Evolutionary conservation across 2,797 vertebrate species (phyloP).

Genomic region (Gymnopithys bicolor): DNA sequence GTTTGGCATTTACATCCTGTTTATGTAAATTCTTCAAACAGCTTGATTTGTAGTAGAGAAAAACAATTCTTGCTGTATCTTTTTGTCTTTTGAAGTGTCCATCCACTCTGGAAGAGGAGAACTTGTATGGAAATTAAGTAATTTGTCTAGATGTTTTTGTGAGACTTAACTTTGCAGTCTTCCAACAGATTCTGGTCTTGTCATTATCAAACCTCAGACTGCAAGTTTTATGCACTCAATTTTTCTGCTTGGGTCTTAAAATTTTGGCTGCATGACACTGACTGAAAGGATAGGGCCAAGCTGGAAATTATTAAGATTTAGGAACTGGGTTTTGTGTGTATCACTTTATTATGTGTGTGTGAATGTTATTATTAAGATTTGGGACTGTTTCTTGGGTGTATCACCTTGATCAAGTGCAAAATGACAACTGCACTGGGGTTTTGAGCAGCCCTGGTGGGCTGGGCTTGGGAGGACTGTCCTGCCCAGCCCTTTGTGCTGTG

Average conservation of each 20-base stretch:
- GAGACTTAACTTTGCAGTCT: slow-evolving; percentile 46
- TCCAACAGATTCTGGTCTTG: slow-evolving; percentile 27
- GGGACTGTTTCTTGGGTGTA: background rate
- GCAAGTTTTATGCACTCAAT: background rate
- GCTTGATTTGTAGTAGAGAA: slow-evolving; percentile 60
- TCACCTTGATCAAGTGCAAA: background rate
- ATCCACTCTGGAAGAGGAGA: slow-evolving; percentile 45
- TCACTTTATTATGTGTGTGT: background rate
- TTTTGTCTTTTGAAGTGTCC: slow-evolving; percentile 65
- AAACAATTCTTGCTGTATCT: slow-evolving; percentile 62
- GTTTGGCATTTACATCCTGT: slow-evolving; percentile 65
- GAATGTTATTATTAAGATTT: background rate
- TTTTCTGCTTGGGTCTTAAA: slow-evolving; percentile 25
- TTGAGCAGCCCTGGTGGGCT: background rate
- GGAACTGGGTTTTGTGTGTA: background rate
- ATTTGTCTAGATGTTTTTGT: slow-evolving; percentile 64
- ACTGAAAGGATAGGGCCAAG: background rate
- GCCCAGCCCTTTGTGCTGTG: background rate
- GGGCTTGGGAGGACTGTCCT: background rate
- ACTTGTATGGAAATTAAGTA: slow-evolving; percentile 71
- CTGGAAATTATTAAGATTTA: background rate
- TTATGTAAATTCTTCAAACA: slow-evolving; percentile 67
- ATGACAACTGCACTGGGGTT: background rate
- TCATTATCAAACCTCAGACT: slow-evolving; percentile 34
- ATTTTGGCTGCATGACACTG: background rate